phyloP scores from a whole-genome alignment of 2,797 vertebrate genomes.

The Dicrostonyx torquatus region DNA sequence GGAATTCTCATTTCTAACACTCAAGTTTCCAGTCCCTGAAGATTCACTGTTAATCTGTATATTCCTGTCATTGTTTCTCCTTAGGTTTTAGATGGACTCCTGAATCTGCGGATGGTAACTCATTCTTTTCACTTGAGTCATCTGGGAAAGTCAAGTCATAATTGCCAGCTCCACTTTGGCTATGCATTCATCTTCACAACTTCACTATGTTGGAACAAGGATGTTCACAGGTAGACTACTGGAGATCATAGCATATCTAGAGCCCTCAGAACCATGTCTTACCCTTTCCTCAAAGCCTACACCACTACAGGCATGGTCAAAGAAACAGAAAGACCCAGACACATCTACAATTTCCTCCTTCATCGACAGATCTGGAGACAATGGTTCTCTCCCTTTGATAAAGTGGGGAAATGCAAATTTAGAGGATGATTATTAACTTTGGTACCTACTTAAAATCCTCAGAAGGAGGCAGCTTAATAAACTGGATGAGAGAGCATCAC shows the following conservation, averaged over 20 bases:
- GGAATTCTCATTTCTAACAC: neutral
- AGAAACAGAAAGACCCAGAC: neutral
- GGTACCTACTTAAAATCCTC: neutral
- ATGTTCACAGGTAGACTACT: neutral
- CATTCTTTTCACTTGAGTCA: neutral
- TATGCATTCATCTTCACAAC: neutral
- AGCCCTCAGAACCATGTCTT: neutral
- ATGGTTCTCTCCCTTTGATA: neutral
- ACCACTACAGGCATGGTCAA: neutral
- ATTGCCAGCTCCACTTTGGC: too few relatives aligned
- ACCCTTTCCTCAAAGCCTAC: neutral
- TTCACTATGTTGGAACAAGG: neutral
- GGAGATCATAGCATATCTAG: neutral
- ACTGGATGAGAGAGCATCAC: neutral
- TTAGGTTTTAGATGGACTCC: neutral
- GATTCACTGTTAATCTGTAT: neutral
- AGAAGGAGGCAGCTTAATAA: neutral
- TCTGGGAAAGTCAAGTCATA: conserved; percentile 40
- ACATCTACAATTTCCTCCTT: neutral
- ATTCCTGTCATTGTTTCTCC: neutral
- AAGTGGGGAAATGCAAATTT: neutral
- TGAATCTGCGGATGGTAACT: neutral
- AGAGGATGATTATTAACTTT: neutral
- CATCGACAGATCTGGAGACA: neutral
- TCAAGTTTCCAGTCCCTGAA: neutral